Evolutionary conservation across 2,113 vertebrate genomes (phyloP), one percentile per base, ranked within the genome.

Genomic region (Aspidoscelis tigris): DNA sequence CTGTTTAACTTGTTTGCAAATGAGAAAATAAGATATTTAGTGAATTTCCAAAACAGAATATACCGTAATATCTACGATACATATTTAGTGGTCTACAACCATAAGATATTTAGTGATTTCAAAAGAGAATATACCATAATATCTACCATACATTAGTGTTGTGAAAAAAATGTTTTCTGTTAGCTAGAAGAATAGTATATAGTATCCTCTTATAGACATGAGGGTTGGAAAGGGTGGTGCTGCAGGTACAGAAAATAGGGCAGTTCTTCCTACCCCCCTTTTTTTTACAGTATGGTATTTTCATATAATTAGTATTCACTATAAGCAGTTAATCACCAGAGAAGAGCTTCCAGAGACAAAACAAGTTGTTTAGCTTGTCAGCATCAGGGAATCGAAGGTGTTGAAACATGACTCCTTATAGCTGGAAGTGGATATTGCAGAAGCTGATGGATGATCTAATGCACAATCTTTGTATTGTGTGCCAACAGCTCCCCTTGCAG

Each of bases 281-380:
- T 79, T 39, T 93, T 92, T 83, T 85, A 79, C 89, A 91, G 83
- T 91, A 88, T 92, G 92, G 89, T 94, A 94, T 93, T 95, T 96
- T 90, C 89, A 89, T 91, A 91, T 94, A 95, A 96, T 96, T 96
- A 95, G 95, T 94, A 96, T 96, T 96, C 96, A 94, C 95, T 92
- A 92, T 93, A 95, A 96, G 95, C 95, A 96, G 95, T 96, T 96
- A 96, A 97, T 96, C 96, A 96, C 94, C 92, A 94, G 95, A 95
- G 95, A 96, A 94, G 94, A 96, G 94, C 95, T 96, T 95, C 95
- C 92, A 95, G 96, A 96, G 95, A 96, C 96, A 96, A 96, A 96
- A 96, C 96, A 96, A 96, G 95, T 96, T 96, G 94, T 96, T 96
- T 95, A 95, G 95, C 95, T 96, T 96, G 96, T 96, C 96, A 96